These are phyloP conservation scores for Lagopus muta DNA, from an alignment of 2,113 vertebrate species.

Conservation along the genomic window DNA sequence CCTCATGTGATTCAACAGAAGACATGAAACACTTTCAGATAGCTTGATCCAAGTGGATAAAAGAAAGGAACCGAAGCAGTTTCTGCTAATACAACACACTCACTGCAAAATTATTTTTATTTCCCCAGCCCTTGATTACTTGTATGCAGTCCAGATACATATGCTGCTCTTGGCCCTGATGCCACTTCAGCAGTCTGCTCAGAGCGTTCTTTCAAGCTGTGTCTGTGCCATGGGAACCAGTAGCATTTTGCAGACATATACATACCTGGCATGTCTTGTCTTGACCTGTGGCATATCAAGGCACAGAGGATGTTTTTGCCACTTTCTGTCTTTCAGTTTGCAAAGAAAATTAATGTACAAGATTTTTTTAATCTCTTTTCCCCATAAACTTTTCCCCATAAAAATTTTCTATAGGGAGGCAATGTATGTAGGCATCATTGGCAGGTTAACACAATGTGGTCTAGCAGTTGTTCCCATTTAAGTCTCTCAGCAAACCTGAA, in stretches of 20 bases:
- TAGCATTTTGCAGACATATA: not conserved
- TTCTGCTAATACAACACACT: not conserved
- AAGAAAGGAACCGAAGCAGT: not conserved
- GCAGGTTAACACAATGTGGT: not conserved
- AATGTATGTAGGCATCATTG: not conserved
- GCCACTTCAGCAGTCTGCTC: not conserved
- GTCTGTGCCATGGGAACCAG: not conserved
- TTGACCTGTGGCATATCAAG: not conserved
- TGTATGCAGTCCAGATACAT: not conserved
- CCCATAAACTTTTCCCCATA: not conserved
- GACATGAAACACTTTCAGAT: not conserved
- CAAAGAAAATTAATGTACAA: not conserved
- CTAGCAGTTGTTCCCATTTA: not conserved
- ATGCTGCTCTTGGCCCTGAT: not conserved
- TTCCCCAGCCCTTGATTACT: not conserved
- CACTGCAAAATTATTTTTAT: not conserved
- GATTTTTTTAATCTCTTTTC: not conserved
- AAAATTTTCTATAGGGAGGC: not conserved
- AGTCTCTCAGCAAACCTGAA: not conserved
- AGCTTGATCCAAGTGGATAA: not conserved
- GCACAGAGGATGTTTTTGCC: not conserved
- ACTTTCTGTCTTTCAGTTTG: not conserved
- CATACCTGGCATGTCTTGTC: not conserved
- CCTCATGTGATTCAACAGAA: not conserved
- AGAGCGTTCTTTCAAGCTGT: not conserved